phyloP scores from a whole-genome alignment of 2,113 vertebrate species.

The Tretioscincus oriximinensis region DNA sequence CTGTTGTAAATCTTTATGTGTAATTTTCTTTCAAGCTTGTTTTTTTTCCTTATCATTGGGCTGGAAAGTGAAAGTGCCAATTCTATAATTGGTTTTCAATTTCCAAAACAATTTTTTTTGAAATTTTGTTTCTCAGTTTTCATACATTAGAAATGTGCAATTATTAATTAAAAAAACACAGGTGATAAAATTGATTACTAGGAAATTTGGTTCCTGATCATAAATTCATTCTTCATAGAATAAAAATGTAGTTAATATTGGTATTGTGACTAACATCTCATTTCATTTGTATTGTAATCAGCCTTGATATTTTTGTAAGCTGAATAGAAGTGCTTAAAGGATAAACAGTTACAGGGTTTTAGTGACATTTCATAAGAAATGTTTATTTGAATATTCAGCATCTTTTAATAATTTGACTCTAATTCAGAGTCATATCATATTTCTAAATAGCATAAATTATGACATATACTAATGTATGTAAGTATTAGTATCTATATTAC shows the following conservation, averaged over 20 bases:
- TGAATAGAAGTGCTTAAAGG: background rate
- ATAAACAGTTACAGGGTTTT: conserved; percentile 10
- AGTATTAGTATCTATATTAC: background rate
- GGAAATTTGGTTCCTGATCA: background rate
- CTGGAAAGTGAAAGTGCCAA: conserved; percentile 12
- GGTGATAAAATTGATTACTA: background rate
- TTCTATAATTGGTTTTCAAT: conserved; percentile 31
- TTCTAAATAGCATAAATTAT: conserved; percentile 4
- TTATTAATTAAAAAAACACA: conserved; percentile 14
- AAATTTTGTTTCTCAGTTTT: background rate
- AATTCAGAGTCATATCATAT: conserved; percentile 20
- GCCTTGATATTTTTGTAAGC: background rate
- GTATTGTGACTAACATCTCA: conserved; percentile 7
- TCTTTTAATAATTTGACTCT: background rate
- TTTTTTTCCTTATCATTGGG: conserved; percentile 42
- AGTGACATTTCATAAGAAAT: background rate
- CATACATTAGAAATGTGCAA: background rate
- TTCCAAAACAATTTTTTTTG: conserved; percentile 4
- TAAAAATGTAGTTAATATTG: background rate
- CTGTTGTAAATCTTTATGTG: conserved; percentile 62
- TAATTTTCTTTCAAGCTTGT: conserved; percentile 51
- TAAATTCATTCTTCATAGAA: background rate
- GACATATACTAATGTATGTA: background rate
- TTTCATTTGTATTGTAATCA: background rate
- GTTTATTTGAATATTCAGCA: background rate